Conservation (phyloP, 2,113 vertebrate species). For the Paralichthys olivaceus region DNA sequence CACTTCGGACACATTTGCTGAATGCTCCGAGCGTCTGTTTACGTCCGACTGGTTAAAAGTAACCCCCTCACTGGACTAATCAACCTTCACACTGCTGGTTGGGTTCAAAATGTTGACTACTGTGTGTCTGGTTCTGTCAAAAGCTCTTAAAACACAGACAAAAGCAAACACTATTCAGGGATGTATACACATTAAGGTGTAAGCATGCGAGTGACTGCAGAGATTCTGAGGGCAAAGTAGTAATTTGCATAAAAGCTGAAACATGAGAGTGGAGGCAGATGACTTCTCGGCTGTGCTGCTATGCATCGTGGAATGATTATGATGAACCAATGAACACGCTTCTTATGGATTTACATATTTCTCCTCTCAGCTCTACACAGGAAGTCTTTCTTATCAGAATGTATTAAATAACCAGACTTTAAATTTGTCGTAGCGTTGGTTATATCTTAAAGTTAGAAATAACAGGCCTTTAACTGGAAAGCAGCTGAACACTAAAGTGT, state of each 20-base stretch:
- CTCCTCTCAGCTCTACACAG: constrained; percentile 26
- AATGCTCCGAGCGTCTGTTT: neutral
- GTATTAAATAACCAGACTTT: constrained; percentile 38
- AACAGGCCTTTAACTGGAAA: constrained; percentile 37
- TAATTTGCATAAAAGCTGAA: constrained; percentile 62
- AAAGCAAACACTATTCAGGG: constrained; percentile 25
- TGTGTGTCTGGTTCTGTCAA: constrained; percentile 26
- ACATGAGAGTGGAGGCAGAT: constrained; percentile 44
- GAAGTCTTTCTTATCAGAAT: constrained; percentile 35
- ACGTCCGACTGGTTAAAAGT: neutral
- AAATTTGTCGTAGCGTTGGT: constrained; percentile 23
- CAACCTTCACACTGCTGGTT: neutral
- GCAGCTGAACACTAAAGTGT: constrained; percentile 41
- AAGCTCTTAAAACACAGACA: constrained; percentile 49
- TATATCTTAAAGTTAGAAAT: constrained; percentile 40
- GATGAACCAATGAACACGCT: constrained; percentile 51
- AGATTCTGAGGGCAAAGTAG: constrained; percentile 38
- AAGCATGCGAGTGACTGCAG: constrained; percentile 44
- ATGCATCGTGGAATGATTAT: constrained; percentile 50
- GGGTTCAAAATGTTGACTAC: constrained; percentile 11
- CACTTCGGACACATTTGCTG: no score
- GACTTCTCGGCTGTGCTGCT: constrained; percentile 51
- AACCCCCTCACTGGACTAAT: neutral
- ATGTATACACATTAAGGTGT: constrained; percentile 20
- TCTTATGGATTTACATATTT: constrained; percentile 27